Base-by-base conservation (phyloP, 2,888 invertebrate genomes). In the Drosophila subquinaria region DNA sequence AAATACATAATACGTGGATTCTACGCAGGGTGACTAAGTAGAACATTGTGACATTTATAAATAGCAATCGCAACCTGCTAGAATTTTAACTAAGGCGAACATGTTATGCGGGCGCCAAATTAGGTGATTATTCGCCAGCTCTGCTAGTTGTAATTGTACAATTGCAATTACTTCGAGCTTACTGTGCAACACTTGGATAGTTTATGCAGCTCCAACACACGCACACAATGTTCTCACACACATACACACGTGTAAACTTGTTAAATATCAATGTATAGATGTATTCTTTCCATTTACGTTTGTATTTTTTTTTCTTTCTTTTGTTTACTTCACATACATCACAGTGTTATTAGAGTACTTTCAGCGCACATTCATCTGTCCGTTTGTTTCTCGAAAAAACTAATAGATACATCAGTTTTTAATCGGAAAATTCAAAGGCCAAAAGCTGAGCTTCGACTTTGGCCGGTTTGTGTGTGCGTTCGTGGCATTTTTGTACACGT, bases 401-500 rank as follows among this genome's bases (percentile, higher is more conserved):
- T 38, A 47, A n/a, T 51, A 48, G 13, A 60, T 56, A 60, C 59
- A 45, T 38, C 36, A 33, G 40, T 33, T 50, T 74, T 66, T 63
- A 55, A 66, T 66, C 55, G 51, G 40, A 13, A 43, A 33, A 38
- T 50, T 0, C 47, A 60, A 61, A 69, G 57, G 43, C 36, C 30
- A 30, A 20, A 80, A 80, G 85, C 78, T 67, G 11, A 60, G 60
- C 65, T 71, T 79, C 47, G 73, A 79, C 68, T 73, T 80, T 69
- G 62, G 15, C 33, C 76, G 23, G 23, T 20, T 36, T 30, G 47
- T 27, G 59, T 82, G 61, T 82, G 81, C 77, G 35, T 75, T 75
- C 89, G 84, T 85, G 84, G 84, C 84, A 69, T 27, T 77, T 69
- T 69, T 70, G 60, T 60, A 74, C 84, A 88, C 88, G 88, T 88